Base-by-base conservation (phyloP, 1,140 invertebrate species). In the Drosophila tristis region DNA sequence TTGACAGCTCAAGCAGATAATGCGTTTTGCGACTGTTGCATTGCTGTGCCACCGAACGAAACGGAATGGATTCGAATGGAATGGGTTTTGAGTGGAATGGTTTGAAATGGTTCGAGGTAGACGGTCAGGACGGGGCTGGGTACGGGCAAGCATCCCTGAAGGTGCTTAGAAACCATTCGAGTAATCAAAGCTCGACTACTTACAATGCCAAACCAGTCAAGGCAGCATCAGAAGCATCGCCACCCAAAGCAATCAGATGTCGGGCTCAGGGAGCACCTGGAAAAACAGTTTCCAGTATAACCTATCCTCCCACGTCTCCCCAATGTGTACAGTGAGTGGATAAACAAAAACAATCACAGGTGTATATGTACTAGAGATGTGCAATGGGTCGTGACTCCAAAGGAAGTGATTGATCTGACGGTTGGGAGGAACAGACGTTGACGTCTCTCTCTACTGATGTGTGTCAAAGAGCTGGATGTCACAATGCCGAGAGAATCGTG, bases 11-110 rank as follows among this genome's bases (percentile, higher is more conserved):
- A 87, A 87, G 74, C 82, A 87, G 82, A 82, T 87, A 87, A 87
- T 82, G 82, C 84, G 82, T 87, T 87, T 87, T 87, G 84, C 79
- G 82, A 87, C 82, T 87, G 82, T 82, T 86, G 81, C 81, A 70
- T 71, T 74, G 64, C 29, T 45, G 43, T 43, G 49, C 47, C 56
- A 54, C 48, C 48, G 51, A 70, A 58, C 43, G 66, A 44, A 29
- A 4, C 0, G 48, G 51, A 35, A 43, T 15, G 59, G 35, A 39
- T 39, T 39, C 35, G 35, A 39, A 39, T 11, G 13, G 35, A 39
- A 13, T 13, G 35, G 35, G 35, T 13, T 39, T 39, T 39, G 35
- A 39, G 11, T 13, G 11, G 35, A 39, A 39, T 39, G 35, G 35
- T 13, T 39, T 39, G 35, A 39, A 39, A 39, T 39, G 35, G 35